A percentile compares a stretch with the other conserved stretches of the same genome.
phyloP scores from a whole-genome alignment of 2,888 invertebrate genomes.

The Sphecodes monilicornis region DNA sequence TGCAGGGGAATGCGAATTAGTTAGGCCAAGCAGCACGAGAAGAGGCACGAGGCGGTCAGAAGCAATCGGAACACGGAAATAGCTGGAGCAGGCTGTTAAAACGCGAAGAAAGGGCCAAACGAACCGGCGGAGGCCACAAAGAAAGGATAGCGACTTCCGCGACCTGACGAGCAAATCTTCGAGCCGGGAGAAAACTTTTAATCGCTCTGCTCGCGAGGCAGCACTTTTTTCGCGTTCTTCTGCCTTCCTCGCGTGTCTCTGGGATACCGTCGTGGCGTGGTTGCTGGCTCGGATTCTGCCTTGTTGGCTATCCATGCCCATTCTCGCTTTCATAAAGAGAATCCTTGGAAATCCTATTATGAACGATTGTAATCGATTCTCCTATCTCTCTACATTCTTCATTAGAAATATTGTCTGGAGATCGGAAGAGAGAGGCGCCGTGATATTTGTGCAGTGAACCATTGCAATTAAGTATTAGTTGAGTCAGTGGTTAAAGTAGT shows the following conservation, averaged over 20 bases:
- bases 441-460: too few relatives aligned
- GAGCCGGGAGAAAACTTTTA: conserved; percentile 65
- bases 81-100: conserved; percentile 7
- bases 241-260: not conserved
- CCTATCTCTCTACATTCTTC: too few relatives aligned
- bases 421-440: too few relatives aligned
- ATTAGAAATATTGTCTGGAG: too few relatives aligned
- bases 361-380: too few relatives aligned
- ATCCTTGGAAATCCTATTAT: not conserved
- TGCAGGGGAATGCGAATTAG: not conserved
- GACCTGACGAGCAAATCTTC: conserved; percentile 62
- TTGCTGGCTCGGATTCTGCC: not conserved
- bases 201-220: conserved; percentile 41
- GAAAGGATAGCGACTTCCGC: conserved; percentile 34
- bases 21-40: not conserved
- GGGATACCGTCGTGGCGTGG: not conserved
- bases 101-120: conserved; percentile 25
- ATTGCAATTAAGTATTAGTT: too few relatives aligned
- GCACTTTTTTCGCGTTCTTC: not conserved
- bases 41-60: conserved; percentile 28
- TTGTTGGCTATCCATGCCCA: not conserved
- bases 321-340: not conserved
- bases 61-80: conserved; percentile 32
- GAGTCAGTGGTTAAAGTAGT: too few relatives aligned
- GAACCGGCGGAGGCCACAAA: not conserved